Conservation (phyloP, 2,797 vertebrate species). For the Karalla daura region DNA sequence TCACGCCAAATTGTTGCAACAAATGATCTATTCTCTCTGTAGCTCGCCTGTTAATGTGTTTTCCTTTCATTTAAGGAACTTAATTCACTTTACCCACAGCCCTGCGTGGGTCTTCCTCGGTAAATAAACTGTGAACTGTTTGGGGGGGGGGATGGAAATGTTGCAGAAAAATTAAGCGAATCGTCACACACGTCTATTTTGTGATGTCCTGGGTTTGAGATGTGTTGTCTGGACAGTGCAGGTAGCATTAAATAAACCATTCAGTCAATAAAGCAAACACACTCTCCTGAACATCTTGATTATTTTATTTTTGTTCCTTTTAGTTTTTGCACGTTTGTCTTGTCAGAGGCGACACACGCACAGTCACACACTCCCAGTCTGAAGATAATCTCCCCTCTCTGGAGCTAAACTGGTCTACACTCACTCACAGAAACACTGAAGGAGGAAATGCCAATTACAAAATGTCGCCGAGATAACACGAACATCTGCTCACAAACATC, state of each 20-base stretch:
- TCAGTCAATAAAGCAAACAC: slow-evolving; percentile 74
- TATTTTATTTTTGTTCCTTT: slow-evolving; percentile 48
- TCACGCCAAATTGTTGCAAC: slow-evolving; percentile 38
- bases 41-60: slow-evolving; percentile 34
- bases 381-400: not conserved
- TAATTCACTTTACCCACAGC: slow-evolving; percentile 24
- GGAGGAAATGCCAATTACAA: not conserved
- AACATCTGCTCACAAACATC: slow-evolving; percentile 26
- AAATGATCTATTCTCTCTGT: slow-evolving; percentile 31
- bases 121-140: slow-evolving; percentile 80
- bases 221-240: slow-evolving; percentile 40
- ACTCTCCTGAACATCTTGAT: slow-evolving; percentile 59
- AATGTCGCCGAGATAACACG: not conserved
- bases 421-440: slow-evolving; percentile 1
- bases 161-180: slow-evolving; percentile 41
- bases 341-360: slow-evolving; percentile 16
- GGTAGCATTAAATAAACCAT: slow-evolving; percentile 43
- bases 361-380: not conserved
- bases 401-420: slow-evolving; percentile 12
- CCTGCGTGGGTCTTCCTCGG: slow-evolving; percentile 32
- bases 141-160: slow-evolving; percentile 72
- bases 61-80: slow-evolving; percentile 41
- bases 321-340: slow-evolving; percentile 52
- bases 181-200: slow-evolving; percentile 14
- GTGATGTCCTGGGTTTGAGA: slow-evolving; percentile 46